Conservation (phyloP, 37 sponge, comb jelly and placozoan genomes). For the Axinella damicornis region DNA sequence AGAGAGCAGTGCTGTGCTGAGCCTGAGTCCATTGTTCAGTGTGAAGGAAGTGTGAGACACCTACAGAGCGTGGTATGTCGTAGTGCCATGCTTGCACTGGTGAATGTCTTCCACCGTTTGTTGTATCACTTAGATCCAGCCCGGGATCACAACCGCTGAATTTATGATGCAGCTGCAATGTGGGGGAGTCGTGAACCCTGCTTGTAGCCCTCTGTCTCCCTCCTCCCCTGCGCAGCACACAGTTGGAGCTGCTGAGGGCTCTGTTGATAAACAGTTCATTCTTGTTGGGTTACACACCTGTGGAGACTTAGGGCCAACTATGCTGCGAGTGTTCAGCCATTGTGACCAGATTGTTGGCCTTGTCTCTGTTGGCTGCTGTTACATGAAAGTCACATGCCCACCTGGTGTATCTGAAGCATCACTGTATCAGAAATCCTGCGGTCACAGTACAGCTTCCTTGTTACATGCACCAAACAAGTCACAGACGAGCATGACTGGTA, state of each 20-base stretch:
- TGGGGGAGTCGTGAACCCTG: neutral
- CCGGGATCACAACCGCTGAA: neutral
- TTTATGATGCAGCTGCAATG: neutral
- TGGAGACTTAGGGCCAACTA: conserved; percentile 76
- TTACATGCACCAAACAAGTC: neutral
- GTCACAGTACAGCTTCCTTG: too few relatives aligned
- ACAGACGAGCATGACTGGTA: neutral
- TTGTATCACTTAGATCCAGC: neutral
- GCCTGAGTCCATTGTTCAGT: neutral
- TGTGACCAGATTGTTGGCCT: conserved; percentile 43
- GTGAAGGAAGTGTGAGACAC: conserved; percentile 16
- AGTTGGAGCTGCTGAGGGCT: neutral
- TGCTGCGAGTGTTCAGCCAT: conserved; percentile 68
- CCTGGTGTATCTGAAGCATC: too few relatives aligned
- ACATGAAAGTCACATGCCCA: conserved; percentile 75
- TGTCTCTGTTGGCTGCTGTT: conserved; percentile 85
- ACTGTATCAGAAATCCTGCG: too few relatives aligned
- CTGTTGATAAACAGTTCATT: neutral
- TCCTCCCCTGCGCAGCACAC: neutral
- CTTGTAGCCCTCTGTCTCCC: neutral
- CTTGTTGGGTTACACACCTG: conserved; percentile 85
- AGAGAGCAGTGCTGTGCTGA: neutral
- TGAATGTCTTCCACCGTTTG: too few relatives aligned
- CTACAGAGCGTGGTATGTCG: conserved; percentile 11
- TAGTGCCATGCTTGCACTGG: too few relatives aligned